These are phyloP conservation scores for Drosophila elegans DNA, from an alignment of 1,140 invertebrate genomes.

Conservation along the genomic window DNA sequence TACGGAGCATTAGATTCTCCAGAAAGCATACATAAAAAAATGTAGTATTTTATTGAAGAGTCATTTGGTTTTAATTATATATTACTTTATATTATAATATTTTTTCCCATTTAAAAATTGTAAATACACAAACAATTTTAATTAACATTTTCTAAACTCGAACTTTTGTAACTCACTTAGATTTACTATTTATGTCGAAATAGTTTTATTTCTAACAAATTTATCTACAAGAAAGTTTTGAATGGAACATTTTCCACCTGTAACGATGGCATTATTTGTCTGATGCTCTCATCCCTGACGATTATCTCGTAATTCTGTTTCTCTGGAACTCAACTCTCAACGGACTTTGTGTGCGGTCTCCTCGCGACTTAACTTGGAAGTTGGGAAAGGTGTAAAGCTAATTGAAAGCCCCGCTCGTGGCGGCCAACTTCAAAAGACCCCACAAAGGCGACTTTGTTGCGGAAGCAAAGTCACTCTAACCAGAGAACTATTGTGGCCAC, in stretches of 20 bases:
- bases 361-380: constrained; percentile 31
- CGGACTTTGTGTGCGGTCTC: constrained; percentile 56
- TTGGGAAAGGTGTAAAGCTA: constrained; percentile 62
- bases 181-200: no score
- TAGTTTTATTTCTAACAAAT: no score
- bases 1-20: no score
- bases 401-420: constrained; percentile 54
- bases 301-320: constrained; percentile 45
- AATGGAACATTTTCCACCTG: neutral
- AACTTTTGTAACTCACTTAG: no score
- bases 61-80: no score
- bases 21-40: no score
- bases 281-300: constrained; percentile 23
- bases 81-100: no score
- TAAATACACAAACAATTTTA: no score
- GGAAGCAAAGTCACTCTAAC: constrained; percentile 24
- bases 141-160: no score
- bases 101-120: no score
- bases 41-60: no score
- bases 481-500: constrained; percentile 24
- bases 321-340: constrained; percentile 47
- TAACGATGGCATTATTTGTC: neutral
- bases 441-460: constrained; percentile 58
- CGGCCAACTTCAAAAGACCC: constrained; percentile 70
- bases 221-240: no score